Evolutionary conservation across 1,140 invertebrate genomes (phyloP).

Genomic region (Bombus sylvicola): DNA sequence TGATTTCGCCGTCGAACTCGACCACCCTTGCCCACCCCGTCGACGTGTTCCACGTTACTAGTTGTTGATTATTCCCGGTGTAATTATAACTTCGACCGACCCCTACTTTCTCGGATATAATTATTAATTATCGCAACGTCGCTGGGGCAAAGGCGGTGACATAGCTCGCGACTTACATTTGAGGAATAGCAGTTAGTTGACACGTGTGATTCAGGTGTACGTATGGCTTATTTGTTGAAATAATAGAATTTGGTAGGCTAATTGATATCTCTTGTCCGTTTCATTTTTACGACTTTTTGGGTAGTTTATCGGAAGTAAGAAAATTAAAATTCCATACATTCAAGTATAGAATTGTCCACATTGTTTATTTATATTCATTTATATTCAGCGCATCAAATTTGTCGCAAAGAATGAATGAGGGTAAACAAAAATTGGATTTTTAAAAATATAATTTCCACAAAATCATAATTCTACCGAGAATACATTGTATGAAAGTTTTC

Average conservation of each 20-base stretch:
- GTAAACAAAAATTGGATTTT: no score
- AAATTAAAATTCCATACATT: no score
- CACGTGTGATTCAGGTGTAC: not conserved
- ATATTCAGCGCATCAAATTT: no score
- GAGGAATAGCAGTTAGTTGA: constrained; percentile 11
- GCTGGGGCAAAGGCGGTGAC: not conserved
- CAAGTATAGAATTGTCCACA: no score
- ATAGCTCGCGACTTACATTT: not conserved
- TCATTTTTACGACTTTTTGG: no score
- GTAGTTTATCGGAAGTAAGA: no score
- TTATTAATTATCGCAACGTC: constrained; percentile 73
- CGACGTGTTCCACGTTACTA: constrained; percentile 48
- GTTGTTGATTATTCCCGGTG: constrained; percentile 76
- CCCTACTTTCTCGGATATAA: constrained; percentile 66
- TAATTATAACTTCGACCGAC: constrained; percentile 75
- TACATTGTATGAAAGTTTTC: not conserved
- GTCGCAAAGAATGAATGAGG: no score
- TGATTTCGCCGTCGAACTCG: constrained; percentile 16
- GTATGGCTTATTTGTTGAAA: no score
- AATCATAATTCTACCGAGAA: not conserved
- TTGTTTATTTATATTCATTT: no score
- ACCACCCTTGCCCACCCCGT: not conserved
- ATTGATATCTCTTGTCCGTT: no score
- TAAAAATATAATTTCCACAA: no score
- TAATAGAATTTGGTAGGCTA: no score